Base-by-base conservation (phyloP, 2,888 invertebrate species). In the Caenorhabditis sp. region DNA sequence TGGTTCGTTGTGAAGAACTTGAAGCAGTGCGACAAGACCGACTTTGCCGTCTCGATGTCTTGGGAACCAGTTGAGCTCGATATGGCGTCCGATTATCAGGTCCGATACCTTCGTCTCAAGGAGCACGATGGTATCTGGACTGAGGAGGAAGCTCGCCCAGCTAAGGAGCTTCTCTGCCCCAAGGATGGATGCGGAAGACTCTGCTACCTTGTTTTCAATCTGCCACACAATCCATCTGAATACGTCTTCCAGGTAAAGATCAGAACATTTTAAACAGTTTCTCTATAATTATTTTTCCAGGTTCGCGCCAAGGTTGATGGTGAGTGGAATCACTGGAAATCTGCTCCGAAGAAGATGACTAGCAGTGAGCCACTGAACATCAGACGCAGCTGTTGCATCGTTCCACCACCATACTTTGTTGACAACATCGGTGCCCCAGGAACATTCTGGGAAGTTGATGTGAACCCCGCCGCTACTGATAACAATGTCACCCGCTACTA, bases 181-280 rank as follows among this genome's bases (percentile, higher is more conserved):
- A 81, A 84, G 79, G 91, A 90, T 58, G 88, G 88, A 11, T 92
- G 92, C 83, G 87, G 88, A 64, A 87, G 90, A n/a, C 85, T 88
- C 28, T 92, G 92, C 84, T 92, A 92, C 55, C 84, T 92, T 50
- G 88, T 92, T 20, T 92, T 89, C 87, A 92, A 92, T 58, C 85
- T 92, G 44, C 87, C 88, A n/a, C 82, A 87, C 20, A 71, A 84
- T 8, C 88, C 90, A 24, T 51, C 81, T 22, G 88, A 90, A 77
- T 90, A 90, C 78, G 90, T 88, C 64, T 90, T 92, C 88, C 92
- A 92, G 80, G 89, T 89, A 60, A n/a, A 24, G 2, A 40, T 13
- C 13, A 40, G 13, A 2, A 11, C n/a, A n/a, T n/a, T n/a, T n/a
- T n/a, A n/a, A n/a, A n/a, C n/a, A n/a, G n/a, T n/a, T n/a, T n/a